Evolutionary conservation across 2,797 vertebrate species (phyloP).

Genomic region (Lithobates pipiens): DNA sequence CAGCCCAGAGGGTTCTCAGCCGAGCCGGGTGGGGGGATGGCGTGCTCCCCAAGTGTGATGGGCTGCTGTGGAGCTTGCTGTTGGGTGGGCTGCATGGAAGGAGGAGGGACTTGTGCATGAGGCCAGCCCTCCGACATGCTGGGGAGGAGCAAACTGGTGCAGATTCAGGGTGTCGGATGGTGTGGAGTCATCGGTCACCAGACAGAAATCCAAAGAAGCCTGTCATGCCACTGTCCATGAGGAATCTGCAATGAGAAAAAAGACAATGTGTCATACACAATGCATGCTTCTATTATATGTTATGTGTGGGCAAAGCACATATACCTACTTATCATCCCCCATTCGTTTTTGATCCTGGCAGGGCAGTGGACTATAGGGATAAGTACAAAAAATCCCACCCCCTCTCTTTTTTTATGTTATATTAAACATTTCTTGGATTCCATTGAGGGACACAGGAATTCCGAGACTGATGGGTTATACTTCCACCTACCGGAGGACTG

Average conservation of each 20-base stretch:
- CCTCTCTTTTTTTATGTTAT: too few species aligned
- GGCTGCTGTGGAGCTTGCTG: slow-evolving; percentile 89
- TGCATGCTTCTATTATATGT: too few species aligned
- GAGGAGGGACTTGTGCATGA: slow-evolving; percentile 69
- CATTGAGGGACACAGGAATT: too few species aligned
- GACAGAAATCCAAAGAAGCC: neutral
- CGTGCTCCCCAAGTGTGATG: slow-evolving; percentile 88
- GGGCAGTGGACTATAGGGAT: too few species aligned
- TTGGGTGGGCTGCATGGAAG: slow-evolving; percentile 65
- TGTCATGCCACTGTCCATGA: neutral
- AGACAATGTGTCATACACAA: too few species aligned
- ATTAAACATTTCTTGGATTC: too few species aligned
- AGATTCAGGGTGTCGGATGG: slow-evolving; percentile 71
- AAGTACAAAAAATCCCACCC: too few species aligned
- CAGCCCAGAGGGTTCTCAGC: slow-evolving; percentile 90
- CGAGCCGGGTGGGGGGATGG: slow-evolving; percentile 80
- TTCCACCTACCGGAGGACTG: too few species aligned
- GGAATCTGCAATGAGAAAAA: neutral
- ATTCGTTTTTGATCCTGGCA: too few species aligned
- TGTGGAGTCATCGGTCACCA: neutral
- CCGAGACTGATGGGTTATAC: too few species aligned
- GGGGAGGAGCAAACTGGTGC: slow-evolving; percentile 71
- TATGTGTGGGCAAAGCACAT: too few species aligned
- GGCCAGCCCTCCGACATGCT: slow-evolving; percentile 82
- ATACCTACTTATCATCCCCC: too few species aligned